These are phyloP conservation scores for Nesidiocoris tenuis DNA, from an alignment of 2,888 invertebrate genomes.

Conservation along the genomic window DNA sequence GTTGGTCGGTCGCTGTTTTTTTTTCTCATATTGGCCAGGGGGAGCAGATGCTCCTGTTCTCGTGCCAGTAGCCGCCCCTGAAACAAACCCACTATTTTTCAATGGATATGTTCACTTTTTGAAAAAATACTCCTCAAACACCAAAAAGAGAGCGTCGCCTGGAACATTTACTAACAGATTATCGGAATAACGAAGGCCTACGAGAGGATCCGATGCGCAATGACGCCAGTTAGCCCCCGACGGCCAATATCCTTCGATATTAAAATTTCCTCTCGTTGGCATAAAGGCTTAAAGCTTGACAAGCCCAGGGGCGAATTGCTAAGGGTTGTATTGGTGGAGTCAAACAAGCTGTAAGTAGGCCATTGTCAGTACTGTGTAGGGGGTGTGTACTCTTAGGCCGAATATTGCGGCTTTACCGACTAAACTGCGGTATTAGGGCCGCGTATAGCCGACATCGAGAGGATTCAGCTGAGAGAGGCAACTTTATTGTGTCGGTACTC, in stretches of 20 bases:
- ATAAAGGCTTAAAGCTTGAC: conserved; percentile 19
- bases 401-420: conserved; percentile 31
- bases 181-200: no score
- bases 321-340: not conserved
- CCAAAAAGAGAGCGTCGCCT: no score
- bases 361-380: conserved; percentile 14
- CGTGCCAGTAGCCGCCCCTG: no score
- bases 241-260: conserved; percentile 28
- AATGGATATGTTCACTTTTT: no score
- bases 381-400: conserved; percentile 15
- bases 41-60: no score
- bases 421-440: conserved; percentile 20
- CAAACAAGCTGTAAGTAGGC: conserved; percentile 8
- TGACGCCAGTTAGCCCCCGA: no score
- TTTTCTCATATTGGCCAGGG: no score
- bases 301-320: not conserved
- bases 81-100: no score
- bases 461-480: not conserved
- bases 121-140: no score
- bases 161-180: no score
- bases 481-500: conserved; percentile 19
- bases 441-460: conserved; percentile 4
- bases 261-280: conserved; percentile 19
- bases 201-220: no score
- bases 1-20: no score